phyloP scores from a whole-genome alignment of 2,797 vertebrate species.

The Salarias fasciatus region DNA sequence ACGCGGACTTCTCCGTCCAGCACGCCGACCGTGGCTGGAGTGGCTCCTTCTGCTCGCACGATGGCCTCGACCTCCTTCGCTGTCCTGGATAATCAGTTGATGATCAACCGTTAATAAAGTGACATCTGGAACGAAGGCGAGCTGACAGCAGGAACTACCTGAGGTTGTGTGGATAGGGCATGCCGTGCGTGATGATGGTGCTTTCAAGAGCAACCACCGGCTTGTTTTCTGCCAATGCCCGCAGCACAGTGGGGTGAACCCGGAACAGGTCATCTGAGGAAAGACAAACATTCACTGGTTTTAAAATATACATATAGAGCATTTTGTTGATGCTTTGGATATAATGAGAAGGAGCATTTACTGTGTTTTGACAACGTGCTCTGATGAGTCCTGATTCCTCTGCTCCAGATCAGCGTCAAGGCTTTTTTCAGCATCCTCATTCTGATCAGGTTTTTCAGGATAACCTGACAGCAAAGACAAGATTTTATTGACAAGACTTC shows the following conservation, averaged over 20 bases:
- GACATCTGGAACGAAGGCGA: conserved; percentile 1
- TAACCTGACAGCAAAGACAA: conserved; percentile 28
- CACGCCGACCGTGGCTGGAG: conserved; percentile 87
- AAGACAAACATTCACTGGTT: conserved; percentile 6
- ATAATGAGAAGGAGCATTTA: conserved; percentile 44
- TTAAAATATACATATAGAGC: background rate
- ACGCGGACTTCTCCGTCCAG: conserved; percentile 84
- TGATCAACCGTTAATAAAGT: background rate
- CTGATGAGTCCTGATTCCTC: conserved; percentile 63
- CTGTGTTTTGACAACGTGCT: conserved; percentile 64
- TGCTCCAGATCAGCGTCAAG: conserved; percentile 58
- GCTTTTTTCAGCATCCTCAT: conserved; percentile 70
- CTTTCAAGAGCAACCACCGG: conserved; percentile 92
- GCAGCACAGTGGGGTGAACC: conserved; percentile 84
- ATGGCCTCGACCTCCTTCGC: conserved; percentile 88
- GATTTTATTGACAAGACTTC: background rate
- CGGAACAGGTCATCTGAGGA: conserved; percentile 80
- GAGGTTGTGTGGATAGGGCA: conserved; percentile 91
- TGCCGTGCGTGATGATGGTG: conserved; percentile 93
- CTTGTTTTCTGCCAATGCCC: conserved; percentile 83
- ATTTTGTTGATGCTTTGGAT: background rate
- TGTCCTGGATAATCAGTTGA: conserved; percentile 73
- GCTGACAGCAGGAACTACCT: conserved; percentile 74
- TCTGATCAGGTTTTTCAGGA: conserved; percentile 25
- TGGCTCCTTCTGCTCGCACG: conserved; percentile 82